phyloP scores from a whole-genome alignment of 2,113 vertebrate genomes.

The Trematocara nigrifrons region DNA sequence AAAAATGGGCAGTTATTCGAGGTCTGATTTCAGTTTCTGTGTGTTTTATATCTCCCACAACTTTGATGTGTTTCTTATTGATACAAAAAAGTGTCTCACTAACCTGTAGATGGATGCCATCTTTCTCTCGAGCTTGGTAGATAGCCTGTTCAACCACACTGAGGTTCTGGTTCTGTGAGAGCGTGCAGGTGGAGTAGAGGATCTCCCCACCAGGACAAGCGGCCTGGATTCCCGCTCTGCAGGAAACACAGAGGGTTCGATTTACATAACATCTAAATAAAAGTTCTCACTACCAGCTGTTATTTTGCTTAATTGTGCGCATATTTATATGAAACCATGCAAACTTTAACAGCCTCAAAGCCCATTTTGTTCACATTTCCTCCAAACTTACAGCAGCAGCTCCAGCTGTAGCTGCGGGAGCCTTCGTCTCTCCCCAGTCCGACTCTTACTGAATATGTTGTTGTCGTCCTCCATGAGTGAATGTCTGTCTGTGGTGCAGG shows the following conservation, averaged over 20 bases:
- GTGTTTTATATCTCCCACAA: background rate
- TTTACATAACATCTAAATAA: background rate
- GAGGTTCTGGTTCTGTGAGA: slow-evolving; percentile 88
- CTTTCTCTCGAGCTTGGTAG: slow-evolving; percentile 71
- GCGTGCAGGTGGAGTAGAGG: slow-evolving; percentile 89
- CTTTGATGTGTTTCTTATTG: background rate
- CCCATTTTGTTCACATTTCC: background rate
- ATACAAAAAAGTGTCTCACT: background rate
- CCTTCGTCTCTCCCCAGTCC: slow-evolving; percentile 81
- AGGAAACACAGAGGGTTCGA: background rate
- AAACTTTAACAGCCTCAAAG: background rate
- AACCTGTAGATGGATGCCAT: slow-evolving; percentile 68
- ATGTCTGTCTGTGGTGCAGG: slow-evolving; percentile 92
- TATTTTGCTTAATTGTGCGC: background rate
- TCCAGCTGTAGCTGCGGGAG: slow-evolving; percentile 85
- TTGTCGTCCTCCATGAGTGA: slow-evolving; percentile 86
- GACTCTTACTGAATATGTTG: slow-evolving; percentile 83
- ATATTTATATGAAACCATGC: background rate
- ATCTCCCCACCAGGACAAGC: slow-evolving; percentile 78
- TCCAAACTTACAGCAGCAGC: slow-evolving; percentile 84
- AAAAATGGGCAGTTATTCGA: background rate
- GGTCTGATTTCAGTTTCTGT: background rate
- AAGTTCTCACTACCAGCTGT: background rate
- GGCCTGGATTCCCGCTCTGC: slow-evolving; percentile 83
- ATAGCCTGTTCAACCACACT: slow-evolving; percentile 81